Base-by-base conservation (phyloP, 2,113 vertebrate species). In the Gorsachius goisagi region DNA sequence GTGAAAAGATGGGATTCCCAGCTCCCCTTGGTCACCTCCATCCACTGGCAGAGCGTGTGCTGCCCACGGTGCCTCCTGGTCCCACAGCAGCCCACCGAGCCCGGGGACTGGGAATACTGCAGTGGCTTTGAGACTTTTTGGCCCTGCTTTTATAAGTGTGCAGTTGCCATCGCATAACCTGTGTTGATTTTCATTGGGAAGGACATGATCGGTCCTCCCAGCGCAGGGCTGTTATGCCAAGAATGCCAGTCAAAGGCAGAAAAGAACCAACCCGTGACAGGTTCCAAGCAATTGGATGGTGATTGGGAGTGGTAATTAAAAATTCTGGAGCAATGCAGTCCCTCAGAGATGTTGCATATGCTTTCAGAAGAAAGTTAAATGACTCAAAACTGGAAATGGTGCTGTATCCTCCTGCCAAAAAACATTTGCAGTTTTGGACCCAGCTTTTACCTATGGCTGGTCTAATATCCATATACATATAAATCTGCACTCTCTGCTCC, bases 1-100 rank as follows among this genome's bases (percentile, higher is more conserved):
- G 56, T 4, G 28, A 44, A 10, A 35, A 81, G 69, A 9, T 3
- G 41, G 44, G 64, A 71, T 47, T 52, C 59, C 56, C 84, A 45
- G 2, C 17, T 81, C 14, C 73, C 45, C 59, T 53, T 0, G 3
- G 47, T 10, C 22, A 26, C 26, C 82, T 75, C 59, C 15, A 19
- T 9, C 22, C 63, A 52, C 8, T 8, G 27, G 7, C 53, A 81
- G 53, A 81, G 53, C 2, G 0, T 18, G 28, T 35, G 21, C 53
- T 87, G 86, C 71, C 76, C 1, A 0, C 3, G 0, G 39, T 45
- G 26, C 64, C 10, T 56, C 84, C 50, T 1, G 0, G 30, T 56
- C 68, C 58, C 69, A 44, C 6, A 5, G 35, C 16, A 52, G 66
- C 78, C 21, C n/a, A 24, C 37, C 0, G 2, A 91, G 52, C 47